These are phyloP conservation scores for Girardinus metallicus DNA, from an alignment of 2,797 vertebrate species.

Conservation along the genomic window DNA sequence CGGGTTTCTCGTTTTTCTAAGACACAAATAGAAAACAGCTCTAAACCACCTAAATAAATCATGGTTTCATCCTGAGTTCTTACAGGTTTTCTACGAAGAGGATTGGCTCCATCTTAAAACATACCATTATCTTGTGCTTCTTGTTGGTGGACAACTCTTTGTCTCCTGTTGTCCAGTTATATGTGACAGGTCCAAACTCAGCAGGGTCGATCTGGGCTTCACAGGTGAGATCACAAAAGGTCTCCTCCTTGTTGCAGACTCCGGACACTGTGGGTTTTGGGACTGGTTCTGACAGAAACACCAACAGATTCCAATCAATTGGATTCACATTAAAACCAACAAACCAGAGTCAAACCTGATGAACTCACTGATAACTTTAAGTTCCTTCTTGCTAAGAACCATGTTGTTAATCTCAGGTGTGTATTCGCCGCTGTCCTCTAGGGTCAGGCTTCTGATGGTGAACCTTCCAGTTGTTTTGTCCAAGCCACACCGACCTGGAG, in stretches of 20 bases:
- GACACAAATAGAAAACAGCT: not conserved
- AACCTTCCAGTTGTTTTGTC: not conserved
- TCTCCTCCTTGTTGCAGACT: not conserved
- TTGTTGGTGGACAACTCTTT: not conserved
- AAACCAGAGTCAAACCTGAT: not conserved
- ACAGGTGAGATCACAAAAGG: constrained; percentile 15
- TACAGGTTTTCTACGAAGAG: not conserved
- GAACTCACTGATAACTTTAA: constrained; percentile 25
- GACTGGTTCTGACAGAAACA: constrained; percentile 24
- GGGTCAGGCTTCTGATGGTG: not conserved
- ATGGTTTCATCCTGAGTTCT: not conserved
- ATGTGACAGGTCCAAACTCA: not conserved
- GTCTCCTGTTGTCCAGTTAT: not conserved
- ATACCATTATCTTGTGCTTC: not conserved
- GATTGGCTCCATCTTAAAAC: too few relatives aligned
- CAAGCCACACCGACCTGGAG: not conserved
- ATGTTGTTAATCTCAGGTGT: not conserved
- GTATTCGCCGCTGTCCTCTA: not conserved
- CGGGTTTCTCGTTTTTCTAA: not conserved
- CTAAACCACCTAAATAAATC: not conserved
- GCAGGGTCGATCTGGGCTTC: too few relatives aligned
- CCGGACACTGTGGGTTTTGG: not conserved
- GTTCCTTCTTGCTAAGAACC: accelerated
- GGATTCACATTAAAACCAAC: not conserved
- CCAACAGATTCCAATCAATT: not conserved